phyloP scores from a whole-genome alignment of 1,140 invertebrate genomes.

The Drosophila yakuba region DNA sequence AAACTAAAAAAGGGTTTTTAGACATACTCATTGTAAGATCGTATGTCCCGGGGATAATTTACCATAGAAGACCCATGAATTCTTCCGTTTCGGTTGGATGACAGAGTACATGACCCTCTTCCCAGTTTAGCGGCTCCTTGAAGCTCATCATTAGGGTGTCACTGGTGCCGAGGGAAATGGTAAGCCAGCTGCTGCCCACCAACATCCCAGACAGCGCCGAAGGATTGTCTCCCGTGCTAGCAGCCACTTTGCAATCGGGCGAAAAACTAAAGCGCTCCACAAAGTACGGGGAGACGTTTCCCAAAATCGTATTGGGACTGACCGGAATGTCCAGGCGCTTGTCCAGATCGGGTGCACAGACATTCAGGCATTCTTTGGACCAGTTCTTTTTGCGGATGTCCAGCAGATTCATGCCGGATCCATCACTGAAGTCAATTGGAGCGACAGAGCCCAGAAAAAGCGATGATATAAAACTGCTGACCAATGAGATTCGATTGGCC shows the following conservation, averaged over 20 bases:
- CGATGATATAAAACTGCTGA: conserved; percentile 96
- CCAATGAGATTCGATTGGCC: conserved; percentile 95
- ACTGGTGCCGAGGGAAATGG: conserved; percentile 96
- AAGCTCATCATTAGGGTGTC: conserved; percentile 96
- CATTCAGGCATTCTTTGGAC: conserved; percentile 91
- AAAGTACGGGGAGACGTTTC: conserved; percentile 91
- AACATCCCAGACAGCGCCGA: conserved; percentile 94
- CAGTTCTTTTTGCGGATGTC: conserved; percentile 93
- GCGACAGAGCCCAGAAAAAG: conserved; percentile 96
- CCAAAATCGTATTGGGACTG: conserved; percentile 89
- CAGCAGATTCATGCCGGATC: conserved; percentile 98
- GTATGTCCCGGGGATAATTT: conserved; percentile 36
- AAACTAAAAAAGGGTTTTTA: conserved; percentile 87
- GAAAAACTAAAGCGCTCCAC: conserved; percentile 94
- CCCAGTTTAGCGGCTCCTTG: conserved; percentile 87
- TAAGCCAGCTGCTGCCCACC: conserved; percentile 92
- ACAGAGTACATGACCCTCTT: conserved; percentile 94
- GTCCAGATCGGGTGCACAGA: conserved; percentile 89
- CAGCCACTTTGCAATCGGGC: conserved; percentile 91
- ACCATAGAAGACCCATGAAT: conserved; percentile 97
- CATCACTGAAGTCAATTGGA: conserved; percentile 96
- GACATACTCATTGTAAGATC: neutral
- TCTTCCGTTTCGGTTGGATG: conserved; percentile 91
- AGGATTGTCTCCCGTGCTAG: conserved; percentile 98
- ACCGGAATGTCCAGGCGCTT: conserved; percentile 90